phyloP scores from a whole-genome alignment of 30 jellyfish, hydroid and myxozoan genomes.

The Phacellophora camtschatica region DNA sequence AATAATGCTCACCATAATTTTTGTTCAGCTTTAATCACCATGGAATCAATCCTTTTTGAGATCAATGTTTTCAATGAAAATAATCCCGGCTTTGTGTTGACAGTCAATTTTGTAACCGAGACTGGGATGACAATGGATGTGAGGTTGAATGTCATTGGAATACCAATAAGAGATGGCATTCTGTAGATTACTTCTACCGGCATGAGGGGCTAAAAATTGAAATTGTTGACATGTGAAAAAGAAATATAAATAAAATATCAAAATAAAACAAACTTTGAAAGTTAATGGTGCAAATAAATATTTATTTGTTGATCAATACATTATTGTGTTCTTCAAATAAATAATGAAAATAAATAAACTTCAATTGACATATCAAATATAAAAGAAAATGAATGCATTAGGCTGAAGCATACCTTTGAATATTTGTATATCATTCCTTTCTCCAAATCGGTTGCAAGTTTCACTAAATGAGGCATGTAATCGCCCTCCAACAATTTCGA shows the following conservation, averaged over 20 bases:
- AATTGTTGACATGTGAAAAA: too few species aligned
- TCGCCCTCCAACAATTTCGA: background rate
- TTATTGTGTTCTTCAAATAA: too few species aligned
- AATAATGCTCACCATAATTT: slow-evolving; percentile 24
- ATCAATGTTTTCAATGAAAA: slow-evolving; percentile 41
- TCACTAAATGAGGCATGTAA: slow-evolving; percentile 2
- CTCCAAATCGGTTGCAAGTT: slow-evolving; percentile 23
- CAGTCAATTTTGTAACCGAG: slow-evolving; percentile 32
- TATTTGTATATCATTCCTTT: slow-evolving; percentile 30
- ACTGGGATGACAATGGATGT: slow-evolving; percentile 63
- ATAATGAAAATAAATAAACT: too few species aligned
- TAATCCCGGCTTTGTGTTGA: slow-evolving; percentile 57
- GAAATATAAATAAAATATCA: too few species aligned
- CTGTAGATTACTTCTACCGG: slow-evolving; percentile 79
- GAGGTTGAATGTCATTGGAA: slow-evolving; percentile 69
- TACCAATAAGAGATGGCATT: slow-evolving; percentile 74
- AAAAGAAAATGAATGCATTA: background rate
- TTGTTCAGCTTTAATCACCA: slow-evolving; percentile 19
- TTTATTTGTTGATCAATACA: too few species aligned
- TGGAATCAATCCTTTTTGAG: slow-evolving; percentile 25
- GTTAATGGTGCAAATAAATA: too few species aligned
- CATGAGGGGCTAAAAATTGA: slow-evolving; percentile 43
- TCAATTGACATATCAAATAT: too few species aligned
- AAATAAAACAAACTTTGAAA: too few species aligned
- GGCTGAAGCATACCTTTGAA: slow-evolving; percentile 35